Conservation (phyloP, 37 sponge, comb jelly and placozoan genomes). For the Agelas oroides region DNA sequence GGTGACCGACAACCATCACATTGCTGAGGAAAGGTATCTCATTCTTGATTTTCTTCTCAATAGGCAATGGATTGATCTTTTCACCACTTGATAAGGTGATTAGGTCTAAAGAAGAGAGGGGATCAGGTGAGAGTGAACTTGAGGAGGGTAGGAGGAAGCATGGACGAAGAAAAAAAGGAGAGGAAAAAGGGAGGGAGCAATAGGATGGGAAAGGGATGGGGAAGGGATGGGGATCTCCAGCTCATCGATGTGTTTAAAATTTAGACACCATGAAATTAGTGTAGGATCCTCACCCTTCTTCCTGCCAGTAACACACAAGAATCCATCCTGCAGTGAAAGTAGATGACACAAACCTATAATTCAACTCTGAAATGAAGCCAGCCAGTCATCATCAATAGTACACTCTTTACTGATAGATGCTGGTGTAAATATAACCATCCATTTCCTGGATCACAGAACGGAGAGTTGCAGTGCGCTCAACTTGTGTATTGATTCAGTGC, state of each 20-base stretch:
- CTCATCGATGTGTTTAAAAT: too few species aligned
- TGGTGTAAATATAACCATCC: too few species aligned
- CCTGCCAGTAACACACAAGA: conserved; percentile 75
- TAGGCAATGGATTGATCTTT: conserved; percentile 82
- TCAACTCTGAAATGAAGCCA: too few species aligned
- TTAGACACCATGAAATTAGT: too few species aligned
- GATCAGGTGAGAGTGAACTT: background rate
- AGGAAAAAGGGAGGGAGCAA: background rate
- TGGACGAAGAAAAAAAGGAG: too few species aligned
- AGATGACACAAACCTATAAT: too few species aligned
- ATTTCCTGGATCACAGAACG: too few species aligned
- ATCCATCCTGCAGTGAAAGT: conserved; percentile 39
- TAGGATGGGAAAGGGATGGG: background rate
- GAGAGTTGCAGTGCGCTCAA: too few species aligned
- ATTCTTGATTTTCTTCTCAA: conserved; percentile 72
- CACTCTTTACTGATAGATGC: too few species aligned
- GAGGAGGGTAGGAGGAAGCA: background rate
- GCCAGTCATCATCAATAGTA: too few species aligned
- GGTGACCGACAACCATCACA: conserved; percentile 76
- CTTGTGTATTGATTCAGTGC: too few species aligned
- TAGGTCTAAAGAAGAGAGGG: conserved; percentile 68
- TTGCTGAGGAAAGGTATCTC: conserved; percentile 74
- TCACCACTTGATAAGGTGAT: conserved; percentile 90
- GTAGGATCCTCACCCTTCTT: conserved; percentile 82
- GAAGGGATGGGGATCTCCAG: too few species aligned